These are phyloP conservation scores for Sterrhoptilus dennistouni DNA, from an alignment of 2,113 vertebrate species.

Conservation along the genomic window DNA sequence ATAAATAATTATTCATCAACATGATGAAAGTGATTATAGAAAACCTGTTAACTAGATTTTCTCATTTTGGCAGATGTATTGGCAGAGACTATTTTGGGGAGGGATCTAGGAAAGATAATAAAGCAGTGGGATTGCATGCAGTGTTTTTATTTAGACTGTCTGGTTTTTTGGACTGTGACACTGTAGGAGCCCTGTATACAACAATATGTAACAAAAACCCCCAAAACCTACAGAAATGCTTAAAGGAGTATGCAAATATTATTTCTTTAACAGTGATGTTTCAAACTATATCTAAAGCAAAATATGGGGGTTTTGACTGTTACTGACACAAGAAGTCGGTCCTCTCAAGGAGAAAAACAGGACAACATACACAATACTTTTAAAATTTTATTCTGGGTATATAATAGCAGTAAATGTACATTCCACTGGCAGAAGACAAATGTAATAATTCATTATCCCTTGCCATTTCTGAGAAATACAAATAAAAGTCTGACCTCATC, in stretches of 20 bases:
- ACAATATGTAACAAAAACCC: not conserved
- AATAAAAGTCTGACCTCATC: slow-evolving; percentile 34
- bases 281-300: not conserved
- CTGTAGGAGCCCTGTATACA: not conserved
- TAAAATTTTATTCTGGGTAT: not conserved
- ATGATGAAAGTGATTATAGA: not conserved
- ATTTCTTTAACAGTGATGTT: not conserved
- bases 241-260: not conserved
- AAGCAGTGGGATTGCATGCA: not conserved
- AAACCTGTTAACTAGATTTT: not conserved
- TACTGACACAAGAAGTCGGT: not conserved
- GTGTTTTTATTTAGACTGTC: not conserved
- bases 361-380: not conserved
- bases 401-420: not conserved
- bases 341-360: not conserved
- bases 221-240: not conserved
- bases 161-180: not conserved
- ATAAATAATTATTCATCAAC: not conserved
- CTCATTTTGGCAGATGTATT: not conserved
- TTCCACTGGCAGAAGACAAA: not conserved
- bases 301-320: not conserved
- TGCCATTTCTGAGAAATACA: not conserved
- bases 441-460: slow-evolving; percentile 5
- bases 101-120: not conserved
- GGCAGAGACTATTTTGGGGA: not conserved